Evolutionary conservation across 1,140 invertebrate species (phyloP).

Genomic region (Cherax quadricarinatus): DNA sequence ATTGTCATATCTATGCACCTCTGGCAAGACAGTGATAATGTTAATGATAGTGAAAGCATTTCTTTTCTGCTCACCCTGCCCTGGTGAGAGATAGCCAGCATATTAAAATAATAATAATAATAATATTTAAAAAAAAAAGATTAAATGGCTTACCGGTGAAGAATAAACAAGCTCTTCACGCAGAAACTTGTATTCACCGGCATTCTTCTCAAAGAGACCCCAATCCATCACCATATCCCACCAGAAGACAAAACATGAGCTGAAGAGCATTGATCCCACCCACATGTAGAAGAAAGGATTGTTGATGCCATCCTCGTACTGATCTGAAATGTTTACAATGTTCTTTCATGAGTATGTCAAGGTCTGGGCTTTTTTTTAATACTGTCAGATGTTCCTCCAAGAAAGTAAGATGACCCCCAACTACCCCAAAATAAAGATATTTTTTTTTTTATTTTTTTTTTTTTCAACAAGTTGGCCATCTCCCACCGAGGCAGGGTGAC

Average conservation of each 20-base stretch:
- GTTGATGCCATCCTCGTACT: constrained; percentile 76
- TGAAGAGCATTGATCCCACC: constrained; percentile 61
- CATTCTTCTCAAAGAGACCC: constrained; percentile 94
- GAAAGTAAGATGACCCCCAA: too few relatives aligned
- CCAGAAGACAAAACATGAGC: constrained; percentile 71
- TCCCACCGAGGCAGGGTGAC: too few relatives aligned
- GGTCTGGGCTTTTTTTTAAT: not conserved
- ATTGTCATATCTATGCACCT: too few relatives aligned
- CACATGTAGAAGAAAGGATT: constrained; percentile 87
- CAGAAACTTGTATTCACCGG: constrained; percentile 86
- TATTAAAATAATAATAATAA: too few relatives aligned
- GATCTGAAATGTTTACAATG: constrained; percentile 78
- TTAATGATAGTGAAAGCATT: too few relatives aligned
- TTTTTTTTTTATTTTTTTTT: too few relatives aligned
- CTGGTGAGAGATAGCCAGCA: too few relatives aligned
- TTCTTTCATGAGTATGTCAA: not conserved
- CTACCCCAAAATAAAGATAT: too few relatives aligned
- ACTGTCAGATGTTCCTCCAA: too few relatives aligned
- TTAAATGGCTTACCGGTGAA: constrained; percentile 73
- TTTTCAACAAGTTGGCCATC: too few relatives aligned
- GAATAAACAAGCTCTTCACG: constrained; percentile 84
- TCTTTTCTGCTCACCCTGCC: too few relatives aligned
- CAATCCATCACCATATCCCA: constrained; percentile 99
- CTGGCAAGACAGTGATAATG: too few relatives aligned
- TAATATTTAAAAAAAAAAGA: not conserved